Evolutionary conservation across 2,888 invertebrate species (phyloP).

Genomic region (Pristionchus entomophagus): DNA sequence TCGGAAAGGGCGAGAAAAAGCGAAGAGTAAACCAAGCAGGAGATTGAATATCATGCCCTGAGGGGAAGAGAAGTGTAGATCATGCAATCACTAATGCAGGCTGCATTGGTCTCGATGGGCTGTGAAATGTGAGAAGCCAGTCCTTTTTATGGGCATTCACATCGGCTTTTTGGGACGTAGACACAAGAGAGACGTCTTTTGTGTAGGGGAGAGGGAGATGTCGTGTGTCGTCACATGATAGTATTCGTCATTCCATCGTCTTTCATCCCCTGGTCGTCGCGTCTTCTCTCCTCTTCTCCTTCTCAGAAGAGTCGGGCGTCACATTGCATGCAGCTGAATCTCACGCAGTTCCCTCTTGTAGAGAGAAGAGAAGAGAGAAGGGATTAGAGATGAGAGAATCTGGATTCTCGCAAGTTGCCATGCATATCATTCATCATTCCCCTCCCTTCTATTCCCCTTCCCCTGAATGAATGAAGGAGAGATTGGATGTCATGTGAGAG

Average conservation of each 20-base stretch:
- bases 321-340: neutral
- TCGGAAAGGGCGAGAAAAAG: neutral
- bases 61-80: neutral
- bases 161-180: neutral
- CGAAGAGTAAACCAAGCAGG: conserved; percentile 5
- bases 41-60: conserved; percentile 7
- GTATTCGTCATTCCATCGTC: neutral
- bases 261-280: neutral
- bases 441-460: neutral
- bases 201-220: neutral
- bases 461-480: conserved; percentile 2
- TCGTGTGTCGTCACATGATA: neutral
- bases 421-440: conserved; percentile 17
- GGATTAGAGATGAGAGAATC: conserved; percentile 17
- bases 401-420: conserved; percentile 21
- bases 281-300: too few species aligned
- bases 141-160: neutral
- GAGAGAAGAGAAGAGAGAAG: neutral
- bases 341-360: neutral
- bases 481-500: conserved; percentile 24
- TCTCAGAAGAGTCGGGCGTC: neutral
- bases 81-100: neutral
- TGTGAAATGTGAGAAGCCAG: neutral
- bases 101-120: neutral
- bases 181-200: neutral